These are phyloP conservation scores for Eutrigla gurnardus DNA, from an alignment of 2,797 vertebrate genomes.

Conservation along the genomic window DNA sequence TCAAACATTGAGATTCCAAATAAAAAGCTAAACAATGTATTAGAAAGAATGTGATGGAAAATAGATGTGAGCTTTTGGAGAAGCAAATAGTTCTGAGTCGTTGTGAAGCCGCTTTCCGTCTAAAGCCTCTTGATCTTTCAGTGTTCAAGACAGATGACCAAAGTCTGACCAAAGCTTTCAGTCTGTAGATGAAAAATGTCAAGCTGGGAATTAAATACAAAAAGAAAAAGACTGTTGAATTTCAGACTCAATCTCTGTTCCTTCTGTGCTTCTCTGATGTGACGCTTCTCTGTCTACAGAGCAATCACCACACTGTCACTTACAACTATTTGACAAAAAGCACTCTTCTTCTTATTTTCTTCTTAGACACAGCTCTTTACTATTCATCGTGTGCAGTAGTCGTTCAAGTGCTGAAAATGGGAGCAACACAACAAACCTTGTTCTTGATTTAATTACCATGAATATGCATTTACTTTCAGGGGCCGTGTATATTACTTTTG, in stretches of 20 bases:
- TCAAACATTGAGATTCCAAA: constrained; percentile 24
- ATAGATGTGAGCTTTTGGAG: constrained; percentile 49
- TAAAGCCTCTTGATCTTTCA: constrained; percentile 44
- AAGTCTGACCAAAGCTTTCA: constrained; percentile 55
- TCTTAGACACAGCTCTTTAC: constrained; percentile 1
- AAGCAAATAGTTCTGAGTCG: constrained; percentile 38
- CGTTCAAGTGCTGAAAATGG: constrained; percentile 1
- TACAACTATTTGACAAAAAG: constrained; percentile 15
- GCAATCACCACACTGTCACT: constrained; percentile 17
- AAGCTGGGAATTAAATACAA: constrained; percentile 42
- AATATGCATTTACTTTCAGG: constrained; percentile 61
- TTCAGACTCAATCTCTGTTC: constrained; percentile 23
- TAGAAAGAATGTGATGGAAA: constrained; percentile 35
- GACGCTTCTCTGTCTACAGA: constrained; percentile 6
- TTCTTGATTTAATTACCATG: constrained; percentile 47
- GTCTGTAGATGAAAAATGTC: constrained; percentile 51
- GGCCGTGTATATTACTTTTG: constrained; percentile 33
- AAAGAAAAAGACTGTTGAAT: constrained; percentile 41
- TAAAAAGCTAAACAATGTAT: constrained; percentile 19
- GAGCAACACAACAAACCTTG: constrained; percentile 14
- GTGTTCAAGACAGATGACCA: constrained; percentile 50
- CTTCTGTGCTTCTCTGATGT: constrained; percentile 22
- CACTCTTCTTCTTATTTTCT: constrained; percentile 6
- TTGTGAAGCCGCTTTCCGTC: constrained; percentile 33
- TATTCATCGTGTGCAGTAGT: not conserved